Conservation (phyloP, 2,888 invertebrate species). For the Zygogramma bicolorata region DNA sequence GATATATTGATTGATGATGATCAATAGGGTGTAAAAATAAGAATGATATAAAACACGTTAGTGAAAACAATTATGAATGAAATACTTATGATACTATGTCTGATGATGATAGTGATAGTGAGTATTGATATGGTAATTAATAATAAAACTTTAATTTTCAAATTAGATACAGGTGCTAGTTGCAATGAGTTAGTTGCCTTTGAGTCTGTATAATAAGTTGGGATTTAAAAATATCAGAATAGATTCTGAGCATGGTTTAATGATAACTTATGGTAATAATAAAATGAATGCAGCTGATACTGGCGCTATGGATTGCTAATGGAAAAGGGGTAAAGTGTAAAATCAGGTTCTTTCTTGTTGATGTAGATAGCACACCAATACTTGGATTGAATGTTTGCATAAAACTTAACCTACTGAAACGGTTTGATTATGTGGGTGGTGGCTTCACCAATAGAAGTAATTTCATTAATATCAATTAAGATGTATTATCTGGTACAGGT, state of each 20-base stretch:
- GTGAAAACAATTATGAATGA: not conserved
- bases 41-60: not conserved
- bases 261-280: not conserved
- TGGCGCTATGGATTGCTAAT: not conserved
- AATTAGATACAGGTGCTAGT: constrained; percentile 36
- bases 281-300: not conserved
- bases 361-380: not conserved
- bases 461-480: not conserved
- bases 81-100: not conserved
- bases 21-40: constrained; percentile 29
- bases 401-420: not conserved
- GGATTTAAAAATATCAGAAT: constrained; percentile 10
- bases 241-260: not conserved
- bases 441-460: not conserved
- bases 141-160: constrained; percentile 22
- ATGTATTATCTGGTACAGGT: not conserved
- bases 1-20: too few species aligned
- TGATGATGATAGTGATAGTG: not conserved
- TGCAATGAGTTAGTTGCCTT: constrained; percentile 34
- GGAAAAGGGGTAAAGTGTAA: constrained; percentile 2
- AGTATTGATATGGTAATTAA: constrained; percentile 26
- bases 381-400: not conserved
- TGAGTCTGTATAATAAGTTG: constrained; percentile 25
- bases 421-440: not conserved
- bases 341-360: not conserved